Conservation (phyloP, 2,888 invertebrate species). For the Halictus quadricinctus region DNA sequence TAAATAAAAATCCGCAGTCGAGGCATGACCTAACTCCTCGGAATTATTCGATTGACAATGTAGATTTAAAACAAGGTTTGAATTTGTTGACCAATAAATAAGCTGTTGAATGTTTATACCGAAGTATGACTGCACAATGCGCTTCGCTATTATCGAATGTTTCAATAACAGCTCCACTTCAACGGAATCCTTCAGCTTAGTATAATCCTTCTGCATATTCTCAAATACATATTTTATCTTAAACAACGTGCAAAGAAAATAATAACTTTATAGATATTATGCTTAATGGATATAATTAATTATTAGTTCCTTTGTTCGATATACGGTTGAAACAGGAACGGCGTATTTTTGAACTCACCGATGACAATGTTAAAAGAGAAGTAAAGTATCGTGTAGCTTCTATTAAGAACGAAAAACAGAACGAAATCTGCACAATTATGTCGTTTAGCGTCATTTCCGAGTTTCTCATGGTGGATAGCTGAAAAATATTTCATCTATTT, state of each 20-base stretch:
- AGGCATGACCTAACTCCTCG: no score
- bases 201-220: not conserved
- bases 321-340: not conserved
- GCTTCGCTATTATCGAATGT: not conserved
- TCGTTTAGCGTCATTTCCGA: not conserved
- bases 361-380: not conserved
- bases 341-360: not conserved
- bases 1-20: no score
- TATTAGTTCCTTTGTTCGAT: not conserved
- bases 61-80: no score
- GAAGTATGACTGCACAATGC: not conserved
- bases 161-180: not conserved
- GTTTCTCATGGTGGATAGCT: not conserved
- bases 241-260: not conserved
- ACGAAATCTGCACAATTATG: not conserved
- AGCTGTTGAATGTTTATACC: not conserved
- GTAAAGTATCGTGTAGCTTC: not conserved
- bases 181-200: not conserved
- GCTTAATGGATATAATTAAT: not conserved
- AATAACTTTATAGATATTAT: no score
- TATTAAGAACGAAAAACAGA: not conserved
- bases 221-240: not conserved
- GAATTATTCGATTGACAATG: no score
- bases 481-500: not conserved
- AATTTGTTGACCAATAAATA: not conserved